phyloP scores from a whole-genome alignment of 2,113 vertebrate genomes.

The Pyxicephalus adspersus region DNA sequence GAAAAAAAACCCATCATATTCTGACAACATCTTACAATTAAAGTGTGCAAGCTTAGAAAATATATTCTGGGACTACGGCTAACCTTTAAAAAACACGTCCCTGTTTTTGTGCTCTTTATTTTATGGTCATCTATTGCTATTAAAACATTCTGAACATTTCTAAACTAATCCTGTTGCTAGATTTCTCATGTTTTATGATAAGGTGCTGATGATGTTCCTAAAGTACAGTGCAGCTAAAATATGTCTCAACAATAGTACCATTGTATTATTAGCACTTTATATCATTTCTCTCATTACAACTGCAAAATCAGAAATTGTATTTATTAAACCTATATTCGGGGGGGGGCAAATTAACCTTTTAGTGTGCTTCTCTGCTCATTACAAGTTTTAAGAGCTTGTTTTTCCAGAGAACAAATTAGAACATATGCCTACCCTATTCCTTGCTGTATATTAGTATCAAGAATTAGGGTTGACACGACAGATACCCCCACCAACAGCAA shows the following conservation, averaged over 20 bases:
- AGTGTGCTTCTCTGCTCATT: no score
- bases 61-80: slow-evolving; percentile 1
- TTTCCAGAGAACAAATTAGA: no score
- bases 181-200: no score
- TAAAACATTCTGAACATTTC: not conserved
- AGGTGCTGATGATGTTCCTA: no score
- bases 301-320: not conserved
- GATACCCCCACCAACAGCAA: no score
- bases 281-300: not conserved
- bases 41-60: not conserved
- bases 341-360: no score
- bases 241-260: not conserved
- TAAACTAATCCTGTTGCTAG: not conserved
- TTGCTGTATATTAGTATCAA: no score
- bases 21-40: slow-evolving; percentile 12
- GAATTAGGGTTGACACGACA: no score
- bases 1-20: slow-evolving; percentile 52
- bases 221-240: not conserved
- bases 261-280: not conserved
- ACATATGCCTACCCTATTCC: no score
- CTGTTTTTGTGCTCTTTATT: slow-evolving; percentile 5
- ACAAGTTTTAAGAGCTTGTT: no score
- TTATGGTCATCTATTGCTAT: slow-evolving; percentile 23
- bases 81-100: slow-evolving; percentile 25
- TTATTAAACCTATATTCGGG: no score